Percentiles rank a stretch among this genome's conserved stretches.
phyloP scores from a whole-genome alignment of 2,888 invertebrate genomes.

The Crematogaster levior region DNA sequence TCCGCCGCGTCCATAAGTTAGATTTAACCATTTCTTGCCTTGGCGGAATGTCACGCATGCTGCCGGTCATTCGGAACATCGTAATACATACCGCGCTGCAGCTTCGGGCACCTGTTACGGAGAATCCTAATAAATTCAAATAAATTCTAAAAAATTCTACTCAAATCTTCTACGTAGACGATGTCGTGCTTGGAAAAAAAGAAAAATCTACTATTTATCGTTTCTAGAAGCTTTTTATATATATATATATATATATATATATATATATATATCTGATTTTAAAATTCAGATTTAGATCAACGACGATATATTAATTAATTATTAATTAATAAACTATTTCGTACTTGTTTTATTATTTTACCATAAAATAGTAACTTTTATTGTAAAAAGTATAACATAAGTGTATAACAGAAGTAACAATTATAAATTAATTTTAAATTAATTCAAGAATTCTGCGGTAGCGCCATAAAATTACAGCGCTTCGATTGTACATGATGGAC shows the following conservation, averaged over 20 bases:
- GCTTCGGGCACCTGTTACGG: constrained; percentile 19
- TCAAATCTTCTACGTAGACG: constrained; percentile 8
- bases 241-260: too few species aligned
- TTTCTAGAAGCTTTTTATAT: too few species aligned
- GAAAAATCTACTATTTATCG: constrained; percentile 23
- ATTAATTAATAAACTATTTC: too few species aligned
- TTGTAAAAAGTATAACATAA: neutral
- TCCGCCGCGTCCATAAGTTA: constrained; percentile 67
- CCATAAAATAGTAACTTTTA: neutral
- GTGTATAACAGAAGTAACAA: neutral
- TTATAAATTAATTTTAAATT: neutral
- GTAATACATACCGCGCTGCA: constrained; percentile 9
- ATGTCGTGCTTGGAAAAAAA: neutral
- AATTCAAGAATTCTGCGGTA: neutral
- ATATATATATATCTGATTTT: neutral
- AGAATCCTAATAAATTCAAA: constrained; percentile 51
- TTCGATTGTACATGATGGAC: neutral
- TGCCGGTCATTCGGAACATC: constrained; percentile 46
- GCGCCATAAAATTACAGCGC: too few species aligned
- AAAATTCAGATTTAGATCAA: neutral
- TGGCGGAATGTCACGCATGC: constrained; percentile 70
- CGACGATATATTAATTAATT: neutral
- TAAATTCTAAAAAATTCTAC: constrained; percentile 35
- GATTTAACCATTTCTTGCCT: constrained; percentile 62
- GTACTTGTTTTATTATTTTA: neutral